Percentiles rank a stretch among this genome's conserved stretches.
These are phyloP conservation scores for Neodiprion fabricii DNA, from an alignment of 1,140 invertebrate genomes.

Conservation along the genomic window DNA sequence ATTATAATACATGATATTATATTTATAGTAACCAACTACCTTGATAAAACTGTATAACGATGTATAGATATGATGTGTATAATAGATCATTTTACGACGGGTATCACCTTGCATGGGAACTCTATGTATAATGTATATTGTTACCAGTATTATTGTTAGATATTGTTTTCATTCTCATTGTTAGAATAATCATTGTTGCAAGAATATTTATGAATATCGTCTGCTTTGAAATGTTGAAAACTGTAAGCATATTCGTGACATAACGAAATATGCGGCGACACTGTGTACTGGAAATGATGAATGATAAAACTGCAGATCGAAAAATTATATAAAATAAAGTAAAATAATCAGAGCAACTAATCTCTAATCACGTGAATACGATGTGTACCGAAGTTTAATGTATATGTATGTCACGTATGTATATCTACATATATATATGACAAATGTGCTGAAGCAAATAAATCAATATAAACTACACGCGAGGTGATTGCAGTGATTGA, in stretches of 20 bases:
- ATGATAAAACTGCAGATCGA: conserved; percentile 1
- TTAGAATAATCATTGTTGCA: background rate
- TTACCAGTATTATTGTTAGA: background rate
- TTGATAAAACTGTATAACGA: background rate
- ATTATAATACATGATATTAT: background rate
- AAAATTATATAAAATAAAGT: background rate
- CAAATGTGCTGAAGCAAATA: conserved; percentile 40
- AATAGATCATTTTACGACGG: background rate
- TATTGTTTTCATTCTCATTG: background rate
- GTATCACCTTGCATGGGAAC: background rate
- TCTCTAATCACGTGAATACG: background rate
- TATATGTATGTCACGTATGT: conserved; percentile 37
- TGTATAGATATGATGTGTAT: background rate
- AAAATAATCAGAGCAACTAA: background rate
- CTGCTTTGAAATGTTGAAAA: background rate
- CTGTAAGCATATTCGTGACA: too few relatives aligned
- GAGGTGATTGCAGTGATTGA: background rate
- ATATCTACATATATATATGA: conserved; percentile 32
- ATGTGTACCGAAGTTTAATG: conserved; percentile 9
- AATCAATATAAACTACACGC: conserved; percentile 29
- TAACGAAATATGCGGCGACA: too few relatives aligned
- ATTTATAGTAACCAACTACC: conserved; percentile 7
- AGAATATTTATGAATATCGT: background rate
- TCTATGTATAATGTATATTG: background rate
- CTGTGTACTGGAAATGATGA: background rate